These are phyloP conservation scores for Idaea straminata DNA, from an alignment of 2,888 invertebrate genomes.

Conservation along the genomic window DNA sequence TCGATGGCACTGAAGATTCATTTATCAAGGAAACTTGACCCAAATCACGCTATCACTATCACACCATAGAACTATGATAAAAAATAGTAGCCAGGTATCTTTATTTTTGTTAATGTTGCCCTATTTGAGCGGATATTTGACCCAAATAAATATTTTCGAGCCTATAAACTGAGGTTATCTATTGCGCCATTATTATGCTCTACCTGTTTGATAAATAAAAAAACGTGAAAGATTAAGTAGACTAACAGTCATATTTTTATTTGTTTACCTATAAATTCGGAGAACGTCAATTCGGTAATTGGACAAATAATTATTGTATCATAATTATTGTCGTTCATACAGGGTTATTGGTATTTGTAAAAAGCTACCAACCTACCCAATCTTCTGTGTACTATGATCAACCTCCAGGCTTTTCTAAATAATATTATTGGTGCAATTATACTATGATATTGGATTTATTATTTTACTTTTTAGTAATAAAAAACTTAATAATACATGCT, in stretches of 20 bases:
- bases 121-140: not conserved
- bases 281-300: not conserved
- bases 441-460: too few species aligned
- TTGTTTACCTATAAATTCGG: not conserved
- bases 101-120: slow-evolving; percentile 16
- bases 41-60: slow-evolving; percentile 44
- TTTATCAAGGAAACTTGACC: slow-evolving; percentile 45
- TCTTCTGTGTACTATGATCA: too few species aligned
- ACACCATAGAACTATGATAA: slow-evolving; percentile 33
- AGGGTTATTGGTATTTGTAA: not conserved
- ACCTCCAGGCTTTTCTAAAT: too few species aligned
- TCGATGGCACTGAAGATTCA: slow-evolving; percentile 9
- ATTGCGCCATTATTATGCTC: not conserved
- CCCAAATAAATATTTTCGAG: not conserved
- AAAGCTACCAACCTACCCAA: too few species aligned
- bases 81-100: slow-evolving; percentile 21
- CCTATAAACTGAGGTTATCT: not conserved
- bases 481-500: too few species aligned
- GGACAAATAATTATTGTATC: not conserved
- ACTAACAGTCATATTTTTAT: slow-evolving; percentile 8
- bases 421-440: too few species aligned
- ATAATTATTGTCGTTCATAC: not conserved
- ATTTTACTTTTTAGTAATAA: too few species aligned
- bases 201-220: not conserved
- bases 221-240: slow-evolving; percentile 6